A percentile compares a stretch with the other conserved stretches of the same genome.
These are phyloP conservation scores for Dendrocopos noguchii DNA, from an alignment of 2,113 vertebrate genomes.

Conservation along the genomic window DNA sequence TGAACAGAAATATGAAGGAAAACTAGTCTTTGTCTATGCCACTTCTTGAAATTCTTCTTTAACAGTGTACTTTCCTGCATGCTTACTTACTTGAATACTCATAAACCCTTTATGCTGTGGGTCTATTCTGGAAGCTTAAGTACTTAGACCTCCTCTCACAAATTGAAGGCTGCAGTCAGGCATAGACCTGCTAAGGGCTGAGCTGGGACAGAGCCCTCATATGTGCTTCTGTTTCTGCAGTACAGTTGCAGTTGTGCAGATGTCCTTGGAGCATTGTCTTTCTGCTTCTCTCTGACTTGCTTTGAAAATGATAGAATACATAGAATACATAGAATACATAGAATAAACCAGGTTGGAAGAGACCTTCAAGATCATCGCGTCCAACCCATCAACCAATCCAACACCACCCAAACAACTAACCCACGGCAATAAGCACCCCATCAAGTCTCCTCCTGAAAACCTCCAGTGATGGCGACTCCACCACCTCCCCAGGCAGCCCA, in stretches of 20 bases:
- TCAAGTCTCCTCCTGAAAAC: no score
- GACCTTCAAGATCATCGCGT: no score
- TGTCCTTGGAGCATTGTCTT: background rate
- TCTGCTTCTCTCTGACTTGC: background rate
- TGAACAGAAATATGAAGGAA: background rate
- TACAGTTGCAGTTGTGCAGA: background rate
- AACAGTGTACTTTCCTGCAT: background rate
- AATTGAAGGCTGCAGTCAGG: background rate
- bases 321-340: no score
- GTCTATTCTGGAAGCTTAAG: background rate
- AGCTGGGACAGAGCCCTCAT: background rate
- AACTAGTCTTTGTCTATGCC: background rate
- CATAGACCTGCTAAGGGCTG: background rate
- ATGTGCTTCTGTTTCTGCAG: background rate
- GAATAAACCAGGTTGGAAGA: no score
- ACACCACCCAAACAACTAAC: no score
- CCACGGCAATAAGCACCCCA: no score
- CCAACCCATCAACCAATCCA: no score
- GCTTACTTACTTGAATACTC: background rate
- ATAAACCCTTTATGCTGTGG: background rate
- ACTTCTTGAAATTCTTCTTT: background rate
- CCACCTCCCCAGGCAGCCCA: no score
- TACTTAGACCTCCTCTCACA: background rate
- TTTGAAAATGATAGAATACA: no score
- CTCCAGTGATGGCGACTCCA: no score